Evolutionary conservation across 2,888 invertebrate genomes (phyloP).

Genomic region (Drosophila diplacantha): DNA sequence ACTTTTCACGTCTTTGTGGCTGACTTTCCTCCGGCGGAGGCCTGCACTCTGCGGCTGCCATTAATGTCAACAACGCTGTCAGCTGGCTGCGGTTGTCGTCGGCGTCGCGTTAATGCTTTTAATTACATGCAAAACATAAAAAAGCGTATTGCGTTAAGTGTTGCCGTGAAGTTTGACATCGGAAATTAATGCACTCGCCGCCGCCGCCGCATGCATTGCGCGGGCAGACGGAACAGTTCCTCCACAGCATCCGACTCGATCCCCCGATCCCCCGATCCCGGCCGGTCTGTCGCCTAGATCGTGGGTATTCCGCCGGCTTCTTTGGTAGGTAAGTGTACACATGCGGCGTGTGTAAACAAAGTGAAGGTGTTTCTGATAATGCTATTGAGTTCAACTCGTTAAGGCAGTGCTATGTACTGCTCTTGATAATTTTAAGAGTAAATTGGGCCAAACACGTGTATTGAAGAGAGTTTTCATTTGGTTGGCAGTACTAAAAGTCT

Average conservation of each 20-base stretch:
- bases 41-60: constrained; percentile 61
- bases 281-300: constrained; percentile 8
- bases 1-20: constrained; percentile 20
- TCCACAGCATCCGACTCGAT: neutral
- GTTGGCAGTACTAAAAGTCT: neutral
- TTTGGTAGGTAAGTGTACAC: constrained; percentile 21
- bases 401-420: constrained; percentile 3
- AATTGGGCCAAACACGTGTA: neutral
- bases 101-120: constrained; percentile 57
- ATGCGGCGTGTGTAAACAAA: constrained; percentile 25
- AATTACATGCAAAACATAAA: constrained; percentile 60
- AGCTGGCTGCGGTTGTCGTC: constrained; percentile 32
- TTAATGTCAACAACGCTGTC: constrained; percentile 61
- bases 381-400: constrained; percentile 12
- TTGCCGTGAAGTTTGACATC: constrained; percentile 67
- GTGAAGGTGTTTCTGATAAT: constrained; percentile 16
- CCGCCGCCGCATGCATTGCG: constrained; percentile 29
- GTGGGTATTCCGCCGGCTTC: constrained; percentile 11
- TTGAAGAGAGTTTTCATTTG: neutral
- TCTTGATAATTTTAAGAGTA: constrained; percentile 7
- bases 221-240: constrained; percentile 35
- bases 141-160: constrained; percentile 53
- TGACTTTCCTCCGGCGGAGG: constrained; percentile 23
- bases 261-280: constrained; percentile 5
- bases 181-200: constrained; percentile 53